Percentiles rank a stretch among this genome's conserved stretches.
Conservation (phyloP, 2,113 vertebrate genomes). For the Hemichromis elongatus region DNA sequence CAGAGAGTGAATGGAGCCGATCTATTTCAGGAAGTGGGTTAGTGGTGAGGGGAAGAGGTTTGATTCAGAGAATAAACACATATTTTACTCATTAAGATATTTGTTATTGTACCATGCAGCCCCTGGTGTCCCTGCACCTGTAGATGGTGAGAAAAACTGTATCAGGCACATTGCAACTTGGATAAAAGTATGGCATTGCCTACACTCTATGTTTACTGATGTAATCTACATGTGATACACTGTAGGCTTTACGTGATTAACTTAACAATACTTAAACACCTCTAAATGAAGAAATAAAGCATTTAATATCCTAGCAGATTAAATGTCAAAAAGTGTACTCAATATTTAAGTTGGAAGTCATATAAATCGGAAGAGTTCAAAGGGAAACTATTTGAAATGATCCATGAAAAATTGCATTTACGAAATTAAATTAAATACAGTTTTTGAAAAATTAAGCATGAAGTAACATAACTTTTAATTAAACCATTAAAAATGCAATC, state of each 20-base stretch:
- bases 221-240: background rate
- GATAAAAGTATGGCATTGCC: background rate
- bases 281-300: background rate
- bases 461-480: background rate
- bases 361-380: background rate
- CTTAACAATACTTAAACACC: background rate
- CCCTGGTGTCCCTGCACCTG: conserved; percentile 24
- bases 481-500: background rate
- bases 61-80: conserved; percentile 66
- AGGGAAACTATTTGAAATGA: background rate
- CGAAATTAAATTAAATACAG: rapidly evolving
- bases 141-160: conserved; percentile 5
- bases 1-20: conserved; percentile 67
- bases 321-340: background rate
- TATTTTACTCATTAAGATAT: conserved; percentile 64
- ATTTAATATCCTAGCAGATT: background rate
- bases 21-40: conserved; percentile 76
- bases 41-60: conserved; percentile 67
- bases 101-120: conserved; percentile 54
- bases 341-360: background rate
- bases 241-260: background rate
- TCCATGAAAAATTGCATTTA: background rate
- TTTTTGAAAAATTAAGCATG: background rate
- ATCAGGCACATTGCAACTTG: background rate
- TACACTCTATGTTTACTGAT: background rate